Evolutionary conservation across 92 coral and sea anemone genomes (phyloP).

Genomic region (Epizoanthus ramosus): DNA sequence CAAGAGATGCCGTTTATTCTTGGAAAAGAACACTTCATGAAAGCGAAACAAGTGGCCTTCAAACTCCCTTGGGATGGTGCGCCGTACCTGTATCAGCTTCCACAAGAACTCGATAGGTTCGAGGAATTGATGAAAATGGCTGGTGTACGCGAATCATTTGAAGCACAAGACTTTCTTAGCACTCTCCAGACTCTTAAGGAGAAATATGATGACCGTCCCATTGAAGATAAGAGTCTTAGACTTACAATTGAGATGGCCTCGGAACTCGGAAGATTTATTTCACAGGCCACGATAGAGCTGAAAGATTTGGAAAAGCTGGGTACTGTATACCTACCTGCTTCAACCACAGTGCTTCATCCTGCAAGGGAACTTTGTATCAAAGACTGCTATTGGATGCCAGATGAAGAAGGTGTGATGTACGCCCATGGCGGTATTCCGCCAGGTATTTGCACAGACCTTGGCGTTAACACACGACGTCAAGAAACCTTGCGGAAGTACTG

Average conservation of each 20-base stretch:
- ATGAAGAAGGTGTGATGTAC: slow-evolving; percentile 56
- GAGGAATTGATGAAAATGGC: slow-evolving; percentile 37
- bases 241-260: slow-evolving; percentile 6
- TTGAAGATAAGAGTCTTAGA: slow-evolving; percentile 10
- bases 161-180: slow-evolving; percentile 47
- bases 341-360: slow-evolving; percentile 48
- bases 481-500: slow-evolving; percentile 50
- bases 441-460: slow-evolving; percentile 28
- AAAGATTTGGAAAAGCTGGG: background rate
- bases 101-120: slow-evolving; percentile 29
- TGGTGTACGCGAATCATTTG: slow-evolving; percentile 60
- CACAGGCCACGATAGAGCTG: background rate
- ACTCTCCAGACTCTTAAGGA: slow-evolving; percentile 45
- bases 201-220: background rate
- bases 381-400: slow-evolving; percentile 76
- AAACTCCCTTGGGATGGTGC: slow-evolving; percentile 41
- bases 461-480: slow-evolving; percentile 73
- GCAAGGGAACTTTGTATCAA: slow-evolving; percentile 61
- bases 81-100: slow-evolving; percentile 65
- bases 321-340: slow-evolving; percentile 60
- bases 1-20: slow-evolving; percentile 45
- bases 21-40: slow-evolving; percentile 45
- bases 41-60: slow-evolving; percentile 55
- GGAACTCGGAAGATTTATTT: slow-evolving; percentile 3
- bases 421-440: slow-evolving; percentile 53